Conservation (phyloP, 2,797 vertebrate genomes). For the Sciurus carolinensis region DNA sequence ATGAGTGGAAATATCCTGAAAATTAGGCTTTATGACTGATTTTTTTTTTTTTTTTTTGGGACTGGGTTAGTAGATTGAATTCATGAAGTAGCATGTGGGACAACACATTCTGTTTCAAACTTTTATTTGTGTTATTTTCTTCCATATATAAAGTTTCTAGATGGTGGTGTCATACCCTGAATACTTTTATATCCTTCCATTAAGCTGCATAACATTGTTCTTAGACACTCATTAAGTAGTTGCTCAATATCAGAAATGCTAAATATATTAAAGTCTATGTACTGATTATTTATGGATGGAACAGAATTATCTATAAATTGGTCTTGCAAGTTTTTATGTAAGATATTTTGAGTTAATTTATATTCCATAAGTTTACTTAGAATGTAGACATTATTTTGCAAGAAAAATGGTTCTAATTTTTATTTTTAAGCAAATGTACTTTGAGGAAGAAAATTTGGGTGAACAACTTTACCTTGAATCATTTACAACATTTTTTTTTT, state of each 20-base stretch:
- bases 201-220: background rate
- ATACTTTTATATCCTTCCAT: background rate
- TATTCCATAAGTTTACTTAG: background rate
- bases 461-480: conserved; percentile 28
- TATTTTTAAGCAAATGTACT: background rate
- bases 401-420: background rate
- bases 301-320: background rate
- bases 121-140: conserved; percentile 39
- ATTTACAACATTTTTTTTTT: conserved; percentile 39
- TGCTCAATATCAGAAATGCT: background rate
- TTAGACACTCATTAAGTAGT: background rate
- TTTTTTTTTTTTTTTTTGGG: background rate
- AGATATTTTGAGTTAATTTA: background rate
- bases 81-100: conserved; percentile 3
- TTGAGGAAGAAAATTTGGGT: background rate
- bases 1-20: conserved; percentile 5
- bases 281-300: background rate
- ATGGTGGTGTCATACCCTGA: background rate
- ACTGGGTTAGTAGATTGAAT: background rate
- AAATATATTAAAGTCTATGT: background rate
- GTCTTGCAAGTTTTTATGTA: background rate
- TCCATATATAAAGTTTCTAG: conserved; percentile 23
- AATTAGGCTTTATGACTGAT: background rate
- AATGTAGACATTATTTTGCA: background rate
- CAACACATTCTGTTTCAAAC: background rate